Percentiles rank a stretch among this genome's conserved stretches.
phyloP scores from a whole-genome alignment of 2,888 invertebrate genomes.

The Drosophila prolongata region DNA sequence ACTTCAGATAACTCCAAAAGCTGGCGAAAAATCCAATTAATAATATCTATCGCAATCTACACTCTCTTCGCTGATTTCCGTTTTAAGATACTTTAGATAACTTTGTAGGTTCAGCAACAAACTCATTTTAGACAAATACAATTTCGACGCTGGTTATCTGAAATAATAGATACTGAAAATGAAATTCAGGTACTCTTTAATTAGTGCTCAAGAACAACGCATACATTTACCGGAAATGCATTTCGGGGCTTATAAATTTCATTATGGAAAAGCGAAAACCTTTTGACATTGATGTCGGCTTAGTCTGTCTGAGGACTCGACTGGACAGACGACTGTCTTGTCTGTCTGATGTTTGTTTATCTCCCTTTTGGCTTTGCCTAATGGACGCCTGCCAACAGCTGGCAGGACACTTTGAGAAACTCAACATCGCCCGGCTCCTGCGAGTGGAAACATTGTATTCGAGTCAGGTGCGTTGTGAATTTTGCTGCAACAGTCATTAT shows the following conservation, averaged over 20 bases:
- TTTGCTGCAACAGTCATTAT: conserved; percentile 82
- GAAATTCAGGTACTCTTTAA: conserved; percentile 15
- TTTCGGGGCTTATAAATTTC: conserved; percentile 33
- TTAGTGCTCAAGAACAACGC: conserved; percentile 13
- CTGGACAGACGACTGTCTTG: conserved; percentile 11
- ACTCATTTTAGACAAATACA: too few relatives aligned
- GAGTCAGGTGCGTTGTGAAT: conserved; percentile 81
- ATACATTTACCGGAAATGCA: conserved; percentile 7
- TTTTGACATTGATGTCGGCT: conserved; percentile 44
- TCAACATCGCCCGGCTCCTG: conserved; percentile 38
- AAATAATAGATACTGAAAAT: neutral
- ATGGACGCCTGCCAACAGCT: conserved; percentile 62
- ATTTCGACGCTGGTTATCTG: too few relatives aligned
- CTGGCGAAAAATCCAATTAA: neutral
- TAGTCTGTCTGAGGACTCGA: conserved; percentile 29
- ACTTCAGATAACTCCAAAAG: neutral
- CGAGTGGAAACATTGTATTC: conserved; percentile 55
- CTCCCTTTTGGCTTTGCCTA: conserved; percentile 39
- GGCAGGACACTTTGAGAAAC: conserved; percentile 65
- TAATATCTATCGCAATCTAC: conserved; percentile 2
- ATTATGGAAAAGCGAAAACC: conserved; percentile 34
- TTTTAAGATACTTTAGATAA: too few relatives aligned
- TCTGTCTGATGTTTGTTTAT: conserved; percentile 21
- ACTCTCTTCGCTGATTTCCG: neutral
- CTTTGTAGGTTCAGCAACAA: too few relatives aligned